Conservation (phyloP, 1,140 invertebrate species). For the Maconellicoccus hirsutus region DNA sequence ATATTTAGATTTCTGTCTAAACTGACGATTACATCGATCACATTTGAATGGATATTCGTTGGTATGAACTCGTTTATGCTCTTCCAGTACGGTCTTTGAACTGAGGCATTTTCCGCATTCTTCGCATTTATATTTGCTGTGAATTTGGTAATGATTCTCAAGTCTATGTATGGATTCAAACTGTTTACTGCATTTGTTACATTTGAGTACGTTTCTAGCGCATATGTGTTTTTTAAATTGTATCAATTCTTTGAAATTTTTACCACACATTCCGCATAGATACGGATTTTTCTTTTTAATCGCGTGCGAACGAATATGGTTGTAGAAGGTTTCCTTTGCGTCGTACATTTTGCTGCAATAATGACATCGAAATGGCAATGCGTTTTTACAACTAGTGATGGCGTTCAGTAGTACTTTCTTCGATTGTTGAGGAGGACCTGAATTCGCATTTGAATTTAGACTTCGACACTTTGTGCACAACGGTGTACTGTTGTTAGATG, state of each 20-base stretch:
- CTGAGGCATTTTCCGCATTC: constrained; percentile 7
- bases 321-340: constrained; percentile 6
- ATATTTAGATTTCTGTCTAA: constrained; percentile 9
- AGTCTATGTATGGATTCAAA: constrained; percentile 5
- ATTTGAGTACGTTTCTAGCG: background rate
- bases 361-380: constrained; percentile 12
- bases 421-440: background rate
- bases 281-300: constrained; percentile 1
- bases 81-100: constrained; percentile 6
- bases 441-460: background rate
- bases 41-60: constrained; percentile 18
- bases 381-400: background rate
- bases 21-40: background rate
- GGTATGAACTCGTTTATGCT: constrained; percentile 13
- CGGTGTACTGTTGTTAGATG: background rate
- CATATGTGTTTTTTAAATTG: constrained; percentile 15
- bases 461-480: background rate
- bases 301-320: constrained; percentile 6
- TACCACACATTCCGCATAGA: constrained; percentile 15
- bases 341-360: constrained; percentile 9
- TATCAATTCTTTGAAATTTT: constrained; percentile 18
- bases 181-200: constrained; percentile 17
- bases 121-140: background rate
- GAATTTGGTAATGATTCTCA: background rate
- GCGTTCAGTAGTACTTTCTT: constrained; percentile 1